Evolutionary conservation across 2,113 vertebrate genomes (phyloP), one percentile per base, ranked within the genome.

Genomic region (Hepsetus odoe): DNA sequence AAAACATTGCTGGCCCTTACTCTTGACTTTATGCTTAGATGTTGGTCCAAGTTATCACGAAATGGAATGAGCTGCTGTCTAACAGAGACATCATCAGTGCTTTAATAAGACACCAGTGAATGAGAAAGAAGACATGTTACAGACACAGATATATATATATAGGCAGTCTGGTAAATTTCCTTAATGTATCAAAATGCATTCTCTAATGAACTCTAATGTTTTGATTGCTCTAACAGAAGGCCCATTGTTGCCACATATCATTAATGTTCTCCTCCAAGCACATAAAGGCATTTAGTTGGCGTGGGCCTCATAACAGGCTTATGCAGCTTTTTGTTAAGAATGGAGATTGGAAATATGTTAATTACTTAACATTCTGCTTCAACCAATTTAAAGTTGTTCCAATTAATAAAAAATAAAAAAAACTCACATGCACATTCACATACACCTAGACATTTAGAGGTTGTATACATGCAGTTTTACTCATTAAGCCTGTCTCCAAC

Each of bases 321-420:
- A 56, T 20, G 38, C 49, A 38, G 42, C 35, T 33, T 35, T 62
- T 26, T 35, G 44, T 46, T 65, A 40, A 40, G 32, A 40, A 64
- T 42, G 13, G 44, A 35, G 59, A 79, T 72, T 72, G 68, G 44
- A 72, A 79, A 79, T 65, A 72, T 71, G 68, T 51, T 78, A 78
- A 78, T 78, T 56, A 71, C 49, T 71, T 38, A 62, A 78, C 64
- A 49, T 76, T 32, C 59, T 71, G 70, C 35, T 49, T n/a, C 30
- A 78, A 51, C 44, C 66, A 65, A 79, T 79, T 79, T 79, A 72
- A 79, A 79, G 77, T 79, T 64, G 49, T 33, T 38, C 3, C 18
- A 13, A 53, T 30, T 51, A 33, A 20, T 2, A 32, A 59, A 30
- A 59, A 6, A 6, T 1, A 35, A n/a, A 72, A 79, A 49, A 13